Percentiles rank a stretch among this genome's conserved stretches.
phyloP scores from a whole-genome alignment of 2,113 vertebrate genomes.

The Crotalus horridus region DNA sequence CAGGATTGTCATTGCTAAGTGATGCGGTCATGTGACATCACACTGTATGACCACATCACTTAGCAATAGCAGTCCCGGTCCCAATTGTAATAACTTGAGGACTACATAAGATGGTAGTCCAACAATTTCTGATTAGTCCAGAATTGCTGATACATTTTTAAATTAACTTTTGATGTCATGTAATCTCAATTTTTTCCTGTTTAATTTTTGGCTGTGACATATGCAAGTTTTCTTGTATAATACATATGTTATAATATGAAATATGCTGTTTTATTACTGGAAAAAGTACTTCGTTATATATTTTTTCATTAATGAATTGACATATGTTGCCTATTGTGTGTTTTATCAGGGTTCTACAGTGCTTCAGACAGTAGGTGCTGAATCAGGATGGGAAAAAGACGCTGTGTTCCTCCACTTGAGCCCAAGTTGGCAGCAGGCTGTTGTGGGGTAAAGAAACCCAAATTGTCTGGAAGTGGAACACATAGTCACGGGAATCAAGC shows the following conservation, averaged over 20 bases:
- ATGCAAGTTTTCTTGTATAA: neutral
- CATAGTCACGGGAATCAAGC: slow-evolving; percentile 77
- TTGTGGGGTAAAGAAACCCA: slow-evolving; percentile 84
- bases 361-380: slow-evolving; percentile 68
- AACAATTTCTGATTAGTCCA: neutral
- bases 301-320: slow-evolving; percentile 38
- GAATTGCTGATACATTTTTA: neutral
- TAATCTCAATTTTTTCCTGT: neutral
- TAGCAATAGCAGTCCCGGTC: neutral
- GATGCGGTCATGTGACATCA: neutral
- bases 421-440: slow-evolving; percentile 84
- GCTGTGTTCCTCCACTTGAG: slow-evolving; percentile 82
- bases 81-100: neutral
- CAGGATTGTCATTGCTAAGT: neutral
- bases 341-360: slow-evolving; percentile 71
- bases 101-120: neutral
- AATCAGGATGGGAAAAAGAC: slow-evolving; percentile 85
- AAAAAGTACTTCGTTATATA: slow-evolving; percentile 10
- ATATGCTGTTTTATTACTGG: slow-evolving; percentile 7
- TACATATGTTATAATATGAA: neutral
- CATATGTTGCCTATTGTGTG: slow-evolving; percentile 14
- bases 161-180: neutral
- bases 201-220: neutral
- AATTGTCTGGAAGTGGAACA: slow-evolving; percentile 76
- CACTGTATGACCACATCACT: neutral